A percentile compares a stretch with the other conserved stretches of the same genome.
These are phyloP conservation scores for Sturnira hondurensis DNA, from an alignment of 2,113 vertebrate species.

Conservation along the genomic window DNA sequence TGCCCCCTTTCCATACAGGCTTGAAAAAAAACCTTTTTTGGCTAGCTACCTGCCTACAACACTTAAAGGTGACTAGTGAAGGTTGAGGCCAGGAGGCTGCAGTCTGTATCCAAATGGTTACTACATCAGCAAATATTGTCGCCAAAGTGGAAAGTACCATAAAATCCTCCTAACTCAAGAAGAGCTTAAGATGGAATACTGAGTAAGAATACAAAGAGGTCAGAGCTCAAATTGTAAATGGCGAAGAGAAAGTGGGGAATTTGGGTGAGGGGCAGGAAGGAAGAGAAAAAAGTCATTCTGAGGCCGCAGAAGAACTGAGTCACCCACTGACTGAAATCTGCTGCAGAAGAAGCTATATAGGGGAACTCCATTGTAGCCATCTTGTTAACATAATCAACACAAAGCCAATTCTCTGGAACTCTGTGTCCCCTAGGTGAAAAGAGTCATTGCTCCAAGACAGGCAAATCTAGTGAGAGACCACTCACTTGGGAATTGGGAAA, in stretches of 20 bases:
- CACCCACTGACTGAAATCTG: slow-evolving; percentile 37
- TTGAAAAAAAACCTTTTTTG: not conserved
- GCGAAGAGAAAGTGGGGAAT: slow-evolving; percentile 14
- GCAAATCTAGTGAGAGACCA: not conserved
- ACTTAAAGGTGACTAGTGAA: not conserved
- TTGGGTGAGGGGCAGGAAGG: not conserved
- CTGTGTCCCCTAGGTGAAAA: not conserved
- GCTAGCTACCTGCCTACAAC: not conserved
- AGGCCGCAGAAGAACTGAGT: slow-evolving; percentile 53
- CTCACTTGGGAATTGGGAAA: not conserved
- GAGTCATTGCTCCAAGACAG: slow-evolving; percentile 23
- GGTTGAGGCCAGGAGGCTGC: not conserved
- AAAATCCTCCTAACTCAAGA: slow-evolving; percentile 40
- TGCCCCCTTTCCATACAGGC: not conserved
- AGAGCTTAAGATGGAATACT: slow-evolving; percentile 1
- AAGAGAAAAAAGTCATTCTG: slow-evolving; percentile 29
- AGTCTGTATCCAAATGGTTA: slow-evolving; percentile 23
- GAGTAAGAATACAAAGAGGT: slow-evolving; percentile 43
- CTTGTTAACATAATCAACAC: not conserved
- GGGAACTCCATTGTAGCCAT: slow-evolving; percentile 44
- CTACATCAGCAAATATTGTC: slow-evolving; percentile 10
- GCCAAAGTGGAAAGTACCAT: slow-evolving; percentile 32
- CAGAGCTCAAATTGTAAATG: not conserved
- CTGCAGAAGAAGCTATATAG: slow-evolving; percentile 43
- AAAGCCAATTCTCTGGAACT: slow-evolving; percentile 41